Base-by-base conservation (phyloP, 1,140 invertebrate species). In the Chrysomallon squamiferum region DNA sequence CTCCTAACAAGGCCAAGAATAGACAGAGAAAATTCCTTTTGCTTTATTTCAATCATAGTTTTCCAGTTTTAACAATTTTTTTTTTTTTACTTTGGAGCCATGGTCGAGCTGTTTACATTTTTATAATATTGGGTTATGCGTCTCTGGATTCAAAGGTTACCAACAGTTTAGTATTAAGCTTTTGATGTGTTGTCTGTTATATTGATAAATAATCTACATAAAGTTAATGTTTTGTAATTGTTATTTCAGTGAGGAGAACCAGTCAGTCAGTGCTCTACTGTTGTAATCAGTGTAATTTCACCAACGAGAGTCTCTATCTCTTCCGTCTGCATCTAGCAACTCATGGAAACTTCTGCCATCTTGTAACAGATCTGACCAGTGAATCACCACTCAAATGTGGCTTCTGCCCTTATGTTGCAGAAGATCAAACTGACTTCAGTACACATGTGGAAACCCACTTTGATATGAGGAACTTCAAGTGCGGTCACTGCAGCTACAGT, bases 401-500 rank as follows among this genome's bases (percentile, higher is more conserved):
- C n/a, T 66, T 62, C 64, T 72, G 71, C 41, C n/a, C 49, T 4
- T 68, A 62, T 47, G 38, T 64, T 20, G 66, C 66, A 25, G 54
- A 41, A 20, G 63, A 64, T 13, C 66, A 72, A 25, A 49, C 45
- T 13, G 71, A 72, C 20, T 69, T 72, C 32, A 68, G 61, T 11
- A 35, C 35, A 0, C 71, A 72, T 56, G 56, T 66, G 15, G 64
- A 61, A 5, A 45, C 47, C 27, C 71, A 72, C 57, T 52, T 64
- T 3, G 61, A 59, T 13, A 49, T 27, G 6, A 33, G 59, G 0
- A 47, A 35, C 29, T 69, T 54, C 45, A 56, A 66, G 32, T 72
- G 71, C 49, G 57, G 56, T 41, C 60, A 68, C 49, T 72, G 71
- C 33, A 60, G 68, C 18, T 72, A 64, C 49, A 66, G 47, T 11